Base-by-base conservation (phyloP, 1,140 invertebrate genomes). In the Anoplolepis gracilipes region DNA sequence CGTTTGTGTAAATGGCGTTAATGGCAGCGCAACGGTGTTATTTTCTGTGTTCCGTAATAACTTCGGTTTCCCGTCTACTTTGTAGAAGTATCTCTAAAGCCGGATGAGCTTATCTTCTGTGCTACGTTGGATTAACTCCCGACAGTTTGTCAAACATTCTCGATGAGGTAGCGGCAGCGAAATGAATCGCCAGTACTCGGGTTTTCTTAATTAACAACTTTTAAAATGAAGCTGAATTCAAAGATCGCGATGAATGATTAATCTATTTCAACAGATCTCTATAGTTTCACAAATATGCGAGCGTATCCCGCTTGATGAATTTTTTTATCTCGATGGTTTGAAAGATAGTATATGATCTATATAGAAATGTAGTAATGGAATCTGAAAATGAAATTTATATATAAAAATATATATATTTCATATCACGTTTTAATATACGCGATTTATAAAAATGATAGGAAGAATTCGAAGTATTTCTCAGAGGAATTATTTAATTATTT, bases 41-140 rank as follows among this genome's bases (percentile, higher is more conserved):
- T 46, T 70, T 81, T 67, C 46, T 57, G 11, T 55, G 25, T 55
- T 81, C 25, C 16, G 7, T 81, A 81, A 81, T 57, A 81, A 81
- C 75, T 77, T 64, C 22, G 16, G 13, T 22, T 16, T 16, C n/a
- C 30, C 22, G 1, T 10, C 25, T 36, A 6, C 59, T 13, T 25
- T 39, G 0, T 2, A 28, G 11, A 77, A 62, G 39, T 64, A 77
- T 64, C 75, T 16, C 75, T 77, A 77, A 77, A 64, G 75, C 39
- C 36, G 25, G 36, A 77, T 64, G 39, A 77, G 59, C 59, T 77
- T 64, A 64, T 42, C 73, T 76, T 42, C 57, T 30, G 2, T n/a
- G 55, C 36, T 42, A 42, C 30, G 62, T 64, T 33, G 39, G 75
- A 77, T 77, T 77, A 77, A 64, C 57, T 64, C 39, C 16, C 36